phyloP scores from a whole-genome alignment of 2,797 vertebrate genomes.

The Acestrorhynchus altus region DNA sequence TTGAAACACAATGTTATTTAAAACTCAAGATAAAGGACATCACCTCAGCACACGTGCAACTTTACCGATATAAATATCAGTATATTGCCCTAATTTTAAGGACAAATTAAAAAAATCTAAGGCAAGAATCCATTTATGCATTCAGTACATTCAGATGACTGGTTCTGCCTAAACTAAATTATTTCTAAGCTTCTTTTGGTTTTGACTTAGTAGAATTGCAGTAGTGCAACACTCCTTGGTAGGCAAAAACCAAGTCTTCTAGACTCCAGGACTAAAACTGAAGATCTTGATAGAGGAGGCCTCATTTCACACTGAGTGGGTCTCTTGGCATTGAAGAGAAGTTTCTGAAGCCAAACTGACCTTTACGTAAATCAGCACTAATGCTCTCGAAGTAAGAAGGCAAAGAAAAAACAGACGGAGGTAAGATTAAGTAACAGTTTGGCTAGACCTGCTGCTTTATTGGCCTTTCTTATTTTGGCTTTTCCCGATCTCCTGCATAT shows the following conservation, averaged over 20 bases:
- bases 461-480: background rate
- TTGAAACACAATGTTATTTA: no score
- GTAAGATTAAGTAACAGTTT: conserved; percentile 36
- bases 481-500: conserved; percentile 3
- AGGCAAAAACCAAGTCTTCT: background rate
- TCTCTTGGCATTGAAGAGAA: background rate
- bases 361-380: conserved; percentile 23
- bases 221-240: background rate
- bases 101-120: no score
- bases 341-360: background rate
- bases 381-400: conserved; percentile 14
- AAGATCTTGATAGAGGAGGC: background rate
- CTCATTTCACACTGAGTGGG: background rate
- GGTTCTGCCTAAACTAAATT: no score
- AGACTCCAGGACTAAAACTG: background rate
- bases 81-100: no score
- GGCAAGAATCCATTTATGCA: no score
- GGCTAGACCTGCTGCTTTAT: conserved; percentile 17
- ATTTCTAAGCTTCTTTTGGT: no score
- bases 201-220: no score
- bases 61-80: no score
- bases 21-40: no score
- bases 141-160: no score
- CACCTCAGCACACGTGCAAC: no score
- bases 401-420: conserved; percentile 10